Conservation (phyloP, 2,797 vertebrate genomes). For the Sebastes vulpes region DNA sequence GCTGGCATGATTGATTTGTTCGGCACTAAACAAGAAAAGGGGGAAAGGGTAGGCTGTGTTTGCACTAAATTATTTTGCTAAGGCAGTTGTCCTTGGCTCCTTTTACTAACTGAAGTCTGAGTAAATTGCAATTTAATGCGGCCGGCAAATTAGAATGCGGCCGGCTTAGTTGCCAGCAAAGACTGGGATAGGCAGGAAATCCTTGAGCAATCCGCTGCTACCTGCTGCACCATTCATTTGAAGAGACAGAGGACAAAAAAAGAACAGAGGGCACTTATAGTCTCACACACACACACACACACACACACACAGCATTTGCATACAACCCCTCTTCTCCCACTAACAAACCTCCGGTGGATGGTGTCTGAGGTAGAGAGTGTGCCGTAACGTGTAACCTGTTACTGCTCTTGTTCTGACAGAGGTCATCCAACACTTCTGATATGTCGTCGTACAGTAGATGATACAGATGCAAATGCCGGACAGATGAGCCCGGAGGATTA, state of each 20-base stretch:
- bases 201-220: conserved; percentile 61
- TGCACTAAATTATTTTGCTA: conserved; percentile 61
- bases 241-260: conserved; percentile 55
- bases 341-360: conserved; percentile 79
- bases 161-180: conserved; percentile 60
- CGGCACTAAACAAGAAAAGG: conserved; percentile 53
- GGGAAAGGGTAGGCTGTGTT: conserved; percentile 54
- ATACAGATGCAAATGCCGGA: conserved; percentile 64
- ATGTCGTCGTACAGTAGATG: conserved; percentile 37
- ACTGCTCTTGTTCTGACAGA: conserved; percentile 56
- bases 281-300: conserved; percentile 8
- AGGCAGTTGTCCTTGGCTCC: conserved; percentile 76
- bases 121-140: conserved; percentile 78
- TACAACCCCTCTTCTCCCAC: conserved; percentile 51
- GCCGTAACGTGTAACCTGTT: conserved; percentile 51
- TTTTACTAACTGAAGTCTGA: conserved; percentile 70
- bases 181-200: conserved; percentile 63
- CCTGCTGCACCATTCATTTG: conserved; percentile 66
- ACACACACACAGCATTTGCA: conserved; percentile 68
- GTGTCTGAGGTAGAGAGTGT: conserved; percentile 38
- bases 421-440: conserved; percentile 57
- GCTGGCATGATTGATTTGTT: conserved; percentile 68
- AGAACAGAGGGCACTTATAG: conserved; percentile 64
- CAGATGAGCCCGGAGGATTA: conserved; percentile 44
- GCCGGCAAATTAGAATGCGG: conserved; percentile 78